Conservation (phyloP, 2,888 invertebrate genomes). For the Polylopha cassiicola region DNA sequence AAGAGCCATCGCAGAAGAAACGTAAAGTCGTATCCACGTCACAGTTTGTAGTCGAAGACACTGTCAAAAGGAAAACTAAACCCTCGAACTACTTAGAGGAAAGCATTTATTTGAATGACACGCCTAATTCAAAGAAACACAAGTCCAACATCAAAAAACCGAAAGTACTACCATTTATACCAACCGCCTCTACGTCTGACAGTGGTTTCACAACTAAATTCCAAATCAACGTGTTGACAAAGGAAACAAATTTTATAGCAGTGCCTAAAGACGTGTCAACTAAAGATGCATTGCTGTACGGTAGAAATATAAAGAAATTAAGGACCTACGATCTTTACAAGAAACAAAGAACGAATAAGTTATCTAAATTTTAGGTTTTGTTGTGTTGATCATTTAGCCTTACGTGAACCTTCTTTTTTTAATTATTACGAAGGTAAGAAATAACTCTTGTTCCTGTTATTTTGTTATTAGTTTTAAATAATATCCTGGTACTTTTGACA, state of each 20-base stretch:
- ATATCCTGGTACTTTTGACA: too few relatives aligned
- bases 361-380: conserved; percentile 69
- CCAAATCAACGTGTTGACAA: conserved; percentile 53
- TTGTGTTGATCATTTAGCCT: too few relatives aligned
- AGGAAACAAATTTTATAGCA: conserved; percentile 53
- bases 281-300: conserved; percentile 50
- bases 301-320: conserved; percentile 51
- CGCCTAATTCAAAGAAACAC: conserved; percentile 32
- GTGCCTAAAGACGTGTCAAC: conserved; percentile 42
- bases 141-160: conserved; percentile 43
- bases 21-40: conserved; percentile 48
- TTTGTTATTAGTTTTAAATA: too few relatives aligned
- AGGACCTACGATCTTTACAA: conserved; percentile 57
- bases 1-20: conserved; percentile 31
- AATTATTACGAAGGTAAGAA: too few relatives aligned
- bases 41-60: conserved; percentile 53
- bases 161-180: conserved; percentile 59
- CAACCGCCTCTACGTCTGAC: conserved; percentile 56
- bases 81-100: conserved; percentile 67
- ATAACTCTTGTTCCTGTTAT: too few relatives aligned
- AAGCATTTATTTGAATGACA: conserved; percentile 53
- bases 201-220: conserved; percentile 65
- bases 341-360: conserved; percentile 49
- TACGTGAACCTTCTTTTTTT: too few relatives aligned
- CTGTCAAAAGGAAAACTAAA: conserved; percentile 46